phyloP scores from a whole-genome alignment of 2,888 invertebrate species.

The Cecidostiba fungosa region DNA sequence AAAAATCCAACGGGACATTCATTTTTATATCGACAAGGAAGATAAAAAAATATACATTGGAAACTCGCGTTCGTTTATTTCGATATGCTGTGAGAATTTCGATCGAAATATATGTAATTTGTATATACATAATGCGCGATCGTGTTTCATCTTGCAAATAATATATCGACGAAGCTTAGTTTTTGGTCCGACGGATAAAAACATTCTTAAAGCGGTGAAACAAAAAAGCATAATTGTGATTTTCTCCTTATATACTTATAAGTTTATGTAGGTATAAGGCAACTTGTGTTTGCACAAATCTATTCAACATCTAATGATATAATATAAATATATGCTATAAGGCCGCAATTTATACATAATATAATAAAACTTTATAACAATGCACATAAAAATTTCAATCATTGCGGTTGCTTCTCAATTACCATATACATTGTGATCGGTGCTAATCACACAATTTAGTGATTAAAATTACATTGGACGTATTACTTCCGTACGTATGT shows the following conservation, averaged over 20 bases:
- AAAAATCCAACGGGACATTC: slow-evolving; percentile 30
- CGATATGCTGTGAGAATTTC: slow-evolving; percentile 28
- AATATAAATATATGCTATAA: slow-evolving; percentile 58
- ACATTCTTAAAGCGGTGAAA: slow-evolving; percentile 51
- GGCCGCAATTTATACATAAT: slow-evolving; percentile 63
- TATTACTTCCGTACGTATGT: slow-evolving; percentile 50
- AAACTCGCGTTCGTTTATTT: not conserved
- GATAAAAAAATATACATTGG: slow-evolving; percentile 38
- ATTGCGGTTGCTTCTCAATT: slow-evolving; percentile 58
- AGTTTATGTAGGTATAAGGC: slow-evolving; percentile 53
- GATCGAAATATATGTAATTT: slow-evolving; percentile 38
- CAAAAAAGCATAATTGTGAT: slow-evolving; percentile 53
- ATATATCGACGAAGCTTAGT: slow-evolving; percentile 11
- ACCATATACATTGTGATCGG: slow-evolving; percentile 45
- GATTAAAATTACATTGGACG: slow-evolving; percentile 58
- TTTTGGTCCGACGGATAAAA: slow-evolving; percentile 27
- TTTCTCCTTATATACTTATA: slow-evolving; percentile 4
- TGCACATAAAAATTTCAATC: slow-evolving; percentile 63
- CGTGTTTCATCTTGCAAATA: slow-evolving; percentile 21
- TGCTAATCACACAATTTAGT: slow-evolving; percentile 58
- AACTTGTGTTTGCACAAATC: slow-evolving; percentile 62
- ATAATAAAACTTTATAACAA: slow-evolving; percentile 64
- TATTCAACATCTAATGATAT: slow-evolving; percentile 61
- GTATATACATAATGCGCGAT: slow-evolving; percentile 19
- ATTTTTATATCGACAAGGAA: not conserved